Evolutionary conservation across 2,113 vertebrate genomes (phyloP), one percentile per base, ranked within the genome.

Genomic region (Tachuris rubrigastra): DNA sequence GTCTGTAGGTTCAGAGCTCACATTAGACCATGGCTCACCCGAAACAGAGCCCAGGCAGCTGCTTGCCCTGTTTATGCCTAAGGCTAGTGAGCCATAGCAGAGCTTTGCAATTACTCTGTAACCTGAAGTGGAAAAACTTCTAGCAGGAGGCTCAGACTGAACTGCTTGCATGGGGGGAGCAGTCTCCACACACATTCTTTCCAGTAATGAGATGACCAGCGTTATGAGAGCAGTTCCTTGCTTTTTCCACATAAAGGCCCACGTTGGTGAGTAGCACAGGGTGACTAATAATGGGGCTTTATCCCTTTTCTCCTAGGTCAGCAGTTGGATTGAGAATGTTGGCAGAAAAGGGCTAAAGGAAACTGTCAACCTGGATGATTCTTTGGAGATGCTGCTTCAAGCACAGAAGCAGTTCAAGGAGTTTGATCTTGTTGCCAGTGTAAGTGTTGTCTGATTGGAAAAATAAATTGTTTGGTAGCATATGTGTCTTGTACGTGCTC

Each of bases 261-360:
- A 22, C 0, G 1, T 41, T 55, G 53, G 41, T 76, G 75, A 93
- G 86, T 59, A 69, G 89, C 65, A 75, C 31, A 13, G 65, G 16
- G 50, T 93, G 85, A 85, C 72, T 91, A 91, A 87, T 13, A 63
- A 31, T 1, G 4, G 31, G 46, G 27, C 41, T 93, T 93, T 94
- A 78, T 82, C 52, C 76, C n/a, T 94, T 86, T 96, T 80, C 85
- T 83, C 30, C 56, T 90, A 99, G 99, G 98, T 98, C 94, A 98
- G 98, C 96, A 96, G 94, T 55, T 99, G 99, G 99, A 98, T 99
- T 2, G 97, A 98, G 97, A 97, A 98, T 55, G 98, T 98, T 55
- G 99, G 99, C 77, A 98, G 98, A 96, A 98, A 96, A 55, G 93
- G 95, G 10, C 97, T 99, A 31, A 96, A 97, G 79, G 98, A 97